Percentiles rank a stretch among this genome's conserved stretches.
Evolutionary conservation across 2,888 invertebrate species (phyloP).

Genomic region (Rhagophthalmus giganteus): DNA sequence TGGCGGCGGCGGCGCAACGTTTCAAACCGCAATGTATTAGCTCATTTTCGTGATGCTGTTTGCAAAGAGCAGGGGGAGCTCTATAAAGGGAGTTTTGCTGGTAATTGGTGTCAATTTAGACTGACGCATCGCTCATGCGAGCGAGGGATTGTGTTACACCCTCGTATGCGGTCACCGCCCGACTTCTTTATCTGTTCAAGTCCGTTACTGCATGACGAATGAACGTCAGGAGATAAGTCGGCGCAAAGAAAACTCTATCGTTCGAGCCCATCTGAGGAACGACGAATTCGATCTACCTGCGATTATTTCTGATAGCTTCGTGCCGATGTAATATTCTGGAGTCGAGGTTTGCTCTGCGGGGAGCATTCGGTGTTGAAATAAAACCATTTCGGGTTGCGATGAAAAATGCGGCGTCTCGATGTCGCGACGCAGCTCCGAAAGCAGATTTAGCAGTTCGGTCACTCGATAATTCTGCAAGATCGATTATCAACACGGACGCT

Average conservation of each 20-base stretch:
- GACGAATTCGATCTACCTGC: slow-evolving; percentile 33
- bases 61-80: slow-evolving; percentile 50
- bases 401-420: slow-evolving; percentile 34
- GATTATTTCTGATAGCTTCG: slow-evolving; percentile 18
- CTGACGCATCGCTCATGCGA: slow-evolving; percentile 61
- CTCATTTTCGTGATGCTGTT: slow-evolving; percentile 57
- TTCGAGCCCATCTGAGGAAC: too few species aligned
- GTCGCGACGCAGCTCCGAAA: slow-evolving; percentile 30
- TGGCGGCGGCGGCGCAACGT: slow-evolving; percentile 8
- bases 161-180: slow-evolving; percentile 38
- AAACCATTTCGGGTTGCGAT: slow-evolving; percentile 32
- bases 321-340: slow-evolving; percentile 22
- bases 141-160: slow-evolving; percentile 55
- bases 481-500: slow-evolving; percentile 25
- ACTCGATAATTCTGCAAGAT: slow-evolving; percentile 27
- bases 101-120: slow-evolving; percentile 69
- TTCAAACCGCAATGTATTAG: slow-evolving; percentile 46
- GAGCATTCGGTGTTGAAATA: slow-evolving; percentile 32
- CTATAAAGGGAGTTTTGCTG: slow-evolving; percentile 60
- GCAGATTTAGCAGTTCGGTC: slow-evolving; percentile 31
- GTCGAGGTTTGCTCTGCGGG: slow-evolving; percentile 25
- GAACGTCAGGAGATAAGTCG: slow-evolving; percentile 28
- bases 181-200: slow-evolving; percentile 19
- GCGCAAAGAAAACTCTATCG: too few species aligned
- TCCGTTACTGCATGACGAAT: slow-evolving; percentile 23